Evolutionary conservation across 2,888 invertebrate genomes (phyloP), one percentile per base, ranked within the genome.

Genomic region (Heliconius ethilla): DNA sequence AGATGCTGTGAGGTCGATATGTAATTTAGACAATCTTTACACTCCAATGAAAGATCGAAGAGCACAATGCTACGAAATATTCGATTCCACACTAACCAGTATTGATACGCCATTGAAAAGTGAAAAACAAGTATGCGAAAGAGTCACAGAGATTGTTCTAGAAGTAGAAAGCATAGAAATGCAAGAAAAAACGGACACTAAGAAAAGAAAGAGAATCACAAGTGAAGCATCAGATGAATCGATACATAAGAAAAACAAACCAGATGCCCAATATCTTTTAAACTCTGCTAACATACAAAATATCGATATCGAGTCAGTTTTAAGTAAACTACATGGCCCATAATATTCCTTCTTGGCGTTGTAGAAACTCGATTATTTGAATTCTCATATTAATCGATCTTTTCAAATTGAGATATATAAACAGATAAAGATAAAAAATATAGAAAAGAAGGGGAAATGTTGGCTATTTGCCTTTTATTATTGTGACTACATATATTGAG

Each of bases 241-340:
- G 75, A 81, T 82, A 6, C 86, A 82, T 81, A 94, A 92, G 81
- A 92, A 88, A 83, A 83, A 86, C 1, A 93, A 91, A 83, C 84
- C 89, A 10, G 91, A 92, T 74, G 82, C 91, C 7, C 87, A 90
- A 76, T 90, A 89, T 82, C 84, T 92, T 80, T 86, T 92, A 25
- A 88, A 89, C 82, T 87, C 92, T 10, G 87, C 91, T 65, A 91
- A 90, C 82, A 92, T 92, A 83, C 90, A 92, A 84, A 90, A 94
- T 84, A 90, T 94, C 75, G 94, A 94, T 85, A 95, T 95, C 75
- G 95, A 95, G 85, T 88, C 92, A 27, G 92, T 95, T 75, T 85
- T 95, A 62, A 91, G 87, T 84, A 93, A 94, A 83, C 85, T 95
- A 75, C 94, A 95, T 82, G 95, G 94, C 40, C 91, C 92, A 70